Percentiles rank a stretch among this genome's conserved stretches.
phyloP scores from a whole-genome alignment of 2,113 vertebrate species.

The Bos indicus region DNA sequence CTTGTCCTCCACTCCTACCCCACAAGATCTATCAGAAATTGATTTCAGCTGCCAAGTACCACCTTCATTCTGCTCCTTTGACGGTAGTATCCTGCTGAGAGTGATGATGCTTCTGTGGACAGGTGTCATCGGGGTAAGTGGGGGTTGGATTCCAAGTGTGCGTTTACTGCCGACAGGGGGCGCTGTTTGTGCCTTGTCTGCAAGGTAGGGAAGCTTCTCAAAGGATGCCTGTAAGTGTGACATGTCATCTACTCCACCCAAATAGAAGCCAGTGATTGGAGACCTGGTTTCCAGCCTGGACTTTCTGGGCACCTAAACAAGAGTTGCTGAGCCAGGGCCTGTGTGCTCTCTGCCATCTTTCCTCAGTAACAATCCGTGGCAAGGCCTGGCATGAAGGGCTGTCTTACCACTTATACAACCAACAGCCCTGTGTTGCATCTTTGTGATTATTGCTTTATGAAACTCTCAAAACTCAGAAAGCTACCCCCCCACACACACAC shows the following conservation, averaged over 20 bases:
- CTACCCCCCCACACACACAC: too few species aligned
- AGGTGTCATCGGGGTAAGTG: background rate
- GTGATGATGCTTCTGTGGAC: background rate
- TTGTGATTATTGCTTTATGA: background rate
- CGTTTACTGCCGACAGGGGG: background rate
- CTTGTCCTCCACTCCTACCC: background rate
- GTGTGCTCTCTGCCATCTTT: background rate
- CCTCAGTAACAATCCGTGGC: background rate
- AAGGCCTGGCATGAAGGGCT: background rate
- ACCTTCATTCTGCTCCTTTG: background rate
- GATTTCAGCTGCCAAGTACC: background rate
- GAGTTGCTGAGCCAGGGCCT: background rate
- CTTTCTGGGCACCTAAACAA: background rate
- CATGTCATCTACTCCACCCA: background rate
- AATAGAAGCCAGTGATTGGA: background rate
- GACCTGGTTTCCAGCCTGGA: background rate
- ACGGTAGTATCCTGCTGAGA: background rate
- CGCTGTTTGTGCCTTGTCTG: background rate
- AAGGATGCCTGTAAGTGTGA: background rate
- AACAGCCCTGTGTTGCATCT: background rate
- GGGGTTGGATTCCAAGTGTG: background rate
- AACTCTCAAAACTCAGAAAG: conserved; percentile 2
- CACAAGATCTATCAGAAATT: background rate
- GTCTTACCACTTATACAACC: background rate
- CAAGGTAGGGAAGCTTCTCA: background rate